phyloP scores from a whole-genome alignment of 2,113 vertebrate genomes.

The Platanista minor region DNA sequence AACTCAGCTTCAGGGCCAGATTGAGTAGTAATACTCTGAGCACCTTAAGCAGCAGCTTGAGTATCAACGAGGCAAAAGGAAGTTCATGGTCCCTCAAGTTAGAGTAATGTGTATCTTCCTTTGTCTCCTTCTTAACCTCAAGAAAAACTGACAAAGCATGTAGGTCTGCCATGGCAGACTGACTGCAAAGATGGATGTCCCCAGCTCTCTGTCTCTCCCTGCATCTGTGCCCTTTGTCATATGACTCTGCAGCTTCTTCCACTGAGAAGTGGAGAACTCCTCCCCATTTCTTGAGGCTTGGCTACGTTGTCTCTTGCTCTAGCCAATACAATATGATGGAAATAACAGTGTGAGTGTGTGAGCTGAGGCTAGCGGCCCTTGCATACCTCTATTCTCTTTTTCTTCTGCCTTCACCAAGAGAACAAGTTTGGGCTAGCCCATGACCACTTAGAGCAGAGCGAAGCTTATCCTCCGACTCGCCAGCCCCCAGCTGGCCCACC shows the following conservation, averaged over 20 bases:
- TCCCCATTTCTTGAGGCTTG: neutral
- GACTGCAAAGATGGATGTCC: neutral
- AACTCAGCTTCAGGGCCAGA: constrained; percentile 33
- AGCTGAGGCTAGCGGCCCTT: neutral
- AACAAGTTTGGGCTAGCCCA: neutral
- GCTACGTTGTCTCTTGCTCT: neutral
- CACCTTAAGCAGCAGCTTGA: neutral
- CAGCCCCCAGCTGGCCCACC: neutral
- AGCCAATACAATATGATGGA: neutral
- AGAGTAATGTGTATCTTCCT: neutral
- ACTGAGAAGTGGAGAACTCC: neutral
- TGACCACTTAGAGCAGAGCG: neutral
- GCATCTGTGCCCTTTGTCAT: neutral
- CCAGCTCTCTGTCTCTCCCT: neutral
- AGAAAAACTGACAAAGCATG: neutral
- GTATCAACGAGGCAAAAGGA: neutral
- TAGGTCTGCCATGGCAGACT: neutral
- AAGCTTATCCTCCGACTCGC: neutral
- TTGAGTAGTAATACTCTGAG: constrained; percentile 35
- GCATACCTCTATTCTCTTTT: neutral
- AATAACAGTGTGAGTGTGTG: neutral
- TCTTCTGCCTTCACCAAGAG: neutral
- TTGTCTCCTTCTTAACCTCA: neutral
- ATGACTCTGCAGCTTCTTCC: neutral
- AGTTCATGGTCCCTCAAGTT: neutral